These are phyloP conservation scores for Drosophila conformis DNA, from an alignment of 2,888 invertebrate species.

Conservation along the genomic window DNA sequence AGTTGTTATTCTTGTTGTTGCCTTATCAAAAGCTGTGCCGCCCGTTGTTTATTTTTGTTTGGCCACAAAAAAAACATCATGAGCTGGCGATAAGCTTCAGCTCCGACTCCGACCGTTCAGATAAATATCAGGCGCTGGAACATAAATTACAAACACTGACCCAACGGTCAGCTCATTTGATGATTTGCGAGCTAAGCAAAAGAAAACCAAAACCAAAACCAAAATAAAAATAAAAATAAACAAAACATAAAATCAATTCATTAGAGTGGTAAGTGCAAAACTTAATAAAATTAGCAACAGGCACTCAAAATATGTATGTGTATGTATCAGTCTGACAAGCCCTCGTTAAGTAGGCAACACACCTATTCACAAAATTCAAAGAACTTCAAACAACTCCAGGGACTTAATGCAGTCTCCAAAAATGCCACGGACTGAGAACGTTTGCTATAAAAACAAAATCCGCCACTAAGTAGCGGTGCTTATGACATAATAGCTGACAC, in stretches of 20 bases:
- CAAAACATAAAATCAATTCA: constrained; percentile 66
- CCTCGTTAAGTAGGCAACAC: constrained; percentile 48
- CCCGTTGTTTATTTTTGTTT: constrained; percentile 18
- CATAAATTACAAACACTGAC: constrained; percentile 63
- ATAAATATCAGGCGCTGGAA: constrained; percentile 60
- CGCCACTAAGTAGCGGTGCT: constrained; percentile 74
- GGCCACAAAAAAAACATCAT: constrained; percentile 30
- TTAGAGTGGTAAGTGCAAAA: constrained; percentile 62
- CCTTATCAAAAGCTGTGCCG: constrained; percentile 61
- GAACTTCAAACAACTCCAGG: constrained; percentile 66
- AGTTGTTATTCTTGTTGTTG: constrained; percentile 35
- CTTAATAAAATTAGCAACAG: constrained; percentile 68
- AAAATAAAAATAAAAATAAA: background rate
- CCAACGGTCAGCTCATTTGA: constrained; percentile 20
- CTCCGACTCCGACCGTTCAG: constrained; percentile 27
- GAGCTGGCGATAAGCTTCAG: constrained; percentile 60
- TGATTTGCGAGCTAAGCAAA: constrained; percentile 23
- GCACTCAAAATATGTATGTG: constrained; percentile 20
- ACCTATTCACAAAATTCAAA: constrained; percentile 54
- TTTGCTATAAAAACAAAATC: constrained; percentile 72
- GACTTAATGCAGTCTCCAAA: constrained; percentile 26
- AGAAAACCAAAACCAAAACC: too few relatives aligned
- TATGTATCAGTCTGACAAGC: constrained; percentile 35
- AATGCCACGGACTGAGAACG: constrained; percentile 11
- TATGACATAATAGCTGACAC: constrained; percentile 71